Base-by-base conservation (phyloP, 2,113 vertebrate genomes). In the Malurus cyaneus region DNA sequence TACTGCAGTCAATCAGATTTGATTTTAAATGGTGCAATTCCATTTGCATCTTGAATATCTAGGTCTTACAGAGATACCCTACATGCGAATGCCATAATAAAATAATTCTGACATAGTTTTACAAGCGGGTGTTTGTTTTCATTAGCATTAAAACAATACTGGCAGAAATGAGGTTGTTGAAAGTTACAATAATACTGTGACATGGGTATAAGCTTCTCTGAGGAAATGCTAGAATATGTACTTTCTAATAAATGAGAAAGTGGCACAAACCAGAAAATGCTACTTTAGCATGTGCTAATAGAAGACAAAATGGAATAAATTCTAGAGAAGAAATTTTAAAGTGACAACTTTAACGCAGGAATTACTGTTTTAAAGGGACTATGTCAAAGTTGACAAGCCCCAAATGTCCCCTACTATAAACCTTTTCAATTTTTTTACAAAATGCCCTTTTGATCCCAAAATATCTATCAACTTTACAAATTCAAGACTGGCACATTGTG, bases 371-470 rank as follows among this genome's bases (percentile, higher is more conserved):
- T 91, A 82, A 85, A 46, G 46, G 41, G 65, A 53, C 32, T 72
- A 26, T 25, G 26, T 88, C 5, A 19, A 96, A 89, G 65, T 2
- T 94, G 79, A 92, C 47, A 90, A 67, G 8, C 17, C 31, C 52
- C 77, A 93, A 94, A 95, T 26, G 2, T 47, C 85, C 89, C 36
- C 8, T 47, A 88, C 74, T 67, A 19, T 77, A 93, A 57, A 79
- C 24, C 49, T 77, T 54, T 44, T 17, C 73, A 1, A 0, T 80
- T 47, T 71, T 92, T 67, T 67, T 67, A 88, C 3, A 2, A 85
- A 80, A 90, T 80, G 59, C 34, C n/a, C 41, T 92, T 89, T 80
- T 91, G 74, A 86, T 89, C 46, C 56, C 78, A 26, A 80, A 93
- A 93, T 82, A 86, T 52, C 21, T 50, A 60, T 64, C 52, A 80